phyloP scores from a whole-genome alignment of 2,888 invertebrate species.

The Pterostichus niger region DNA sequence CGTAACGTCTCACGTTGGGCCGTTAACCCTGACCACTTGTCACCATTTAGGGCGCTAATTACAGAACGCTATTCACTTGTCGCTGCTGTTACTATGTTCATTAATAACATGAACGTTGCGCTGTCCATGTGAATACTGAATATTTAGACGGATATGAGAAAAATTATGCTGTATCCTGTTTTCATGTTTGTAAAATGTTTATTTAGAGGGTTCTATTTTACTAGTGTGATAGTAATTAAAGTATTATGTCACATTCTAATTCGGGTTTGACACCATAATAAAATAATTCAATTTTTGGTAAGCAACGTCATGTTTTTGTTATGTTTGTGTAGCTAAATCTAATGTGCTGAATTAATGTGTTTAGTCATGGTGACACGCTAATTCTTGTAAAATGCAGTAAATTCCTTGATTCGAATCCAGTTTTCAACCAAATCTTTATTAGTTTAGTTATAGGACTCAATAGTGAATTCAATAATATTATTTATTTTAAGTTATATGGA shows the following conservation, averaged over 20 bases:
- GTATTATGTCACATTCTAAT: slow-evolving; percentile 41
- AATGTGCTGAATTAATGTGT: slow-evolving; percentile 14
- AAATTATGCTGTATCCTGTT: slow-evolving; percentile 23
- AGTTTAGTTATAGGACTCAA: no score
- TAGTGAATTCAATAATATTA: no score
- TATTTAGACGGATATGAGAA: slow-evolving; percentile 16
- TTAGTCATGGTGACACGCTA: slow-evolving; percentile 15
- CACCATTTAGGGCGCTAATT: slow-evolving; percentile 64
- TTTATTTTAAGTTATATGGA: no score
- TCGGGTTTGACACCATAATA: slow-evolving; percentile 13
- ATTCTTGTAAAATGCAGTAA: slow-evolving; percentile 15
- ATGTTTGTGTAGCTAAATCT: slow-evolving; percentile 2
- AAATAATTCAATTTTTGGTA: slow-evolving; percentile 37
- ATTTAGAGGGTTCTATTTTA: slow-evolving; percentile 13
- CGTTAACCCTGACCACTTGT: slow-evolving; percentile 63
- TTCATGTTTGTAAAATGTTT: slow-evolving; percentile 1
- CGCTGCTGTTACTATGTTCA: slow-evolving; percentile 32
- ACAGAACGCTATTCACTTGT: slow-evolving; percentile 56
- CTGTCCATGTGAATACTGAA: slow-evolving; percentile 7
- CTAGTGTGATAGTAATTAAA: slow-evolving; percentile 30
- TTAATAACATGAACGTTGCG: slow-evolving; percentile 38
- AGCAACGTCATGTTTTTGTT: background rate
- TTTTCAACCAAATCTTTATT: no score
- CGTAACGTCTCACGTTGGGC: slow-evolving; percentile 21
- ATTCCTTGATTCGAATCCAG: slow-evolving; percentile 11